Evolutionary conservation across 2,888 invertebrate genomes (phyloP).

Genomic region (Bombylius discolor): DNA sequence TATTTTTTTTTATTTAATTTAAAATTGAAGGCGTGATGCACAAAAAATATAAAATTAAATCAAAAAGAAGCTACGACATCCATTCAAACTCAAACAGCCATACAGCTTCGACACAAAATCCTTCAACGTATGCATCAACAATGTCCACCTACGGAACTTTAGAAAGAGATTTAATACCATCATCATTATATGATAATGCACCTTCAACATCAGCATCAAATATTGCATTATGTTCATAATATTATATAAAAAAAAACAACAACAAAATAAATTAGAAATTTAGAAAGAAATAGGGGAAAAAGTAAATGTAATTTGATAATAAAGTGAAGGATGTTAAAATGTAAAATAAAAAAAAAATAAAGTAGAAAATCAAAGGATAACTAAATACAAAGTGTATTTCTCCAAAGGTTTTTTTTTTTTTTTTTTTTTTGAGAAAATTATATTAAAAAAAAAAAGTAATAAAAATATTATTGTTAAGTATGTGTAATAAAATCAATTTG

Average conservation of each 20-base stretch:
- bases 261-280: too few species aligned
- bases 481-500: too few species aligned
- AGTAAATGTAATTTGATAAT: too few species aligned
- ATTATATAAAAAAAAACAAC: background rate
- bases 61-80: slow-evolving; percentile 12
- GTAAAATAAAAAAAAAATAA: too few species aligned
- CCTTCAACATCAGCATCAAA: slow-evolving; percentile 10
- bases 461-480: too few species aligned
- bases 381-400: too few species aligned
- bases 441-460: too few species aligned
- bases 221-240: slow-evolving; percentile 7
- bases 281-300: too few species aligned
- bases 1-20: slow-evolving; percentile 12
- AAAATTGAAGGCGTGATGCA: slow-evolving; percentile 42
- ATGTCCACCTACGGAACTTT: slow-evolving; percentile 27
- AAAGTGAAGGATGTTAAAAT: too few species aligned
- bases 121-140: slow-evolving; percentile 22
- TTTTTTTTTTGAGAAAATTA: too few species aligned
- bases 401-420: too few species aligned
- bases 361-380: too few species aligned
- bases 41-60: slow-evolving; percentile 24
- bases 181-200: background rate
- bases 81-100: slow-evolving; percentile 20
- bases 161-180: slow-evolving; percentile 10
- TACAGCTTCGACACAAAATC: slow-evolving; percentile 20